Evolutionary conservation across 2,888 invertebrate species (phyloP).

Genomic region (Dryadula phaetusa): DNA sequence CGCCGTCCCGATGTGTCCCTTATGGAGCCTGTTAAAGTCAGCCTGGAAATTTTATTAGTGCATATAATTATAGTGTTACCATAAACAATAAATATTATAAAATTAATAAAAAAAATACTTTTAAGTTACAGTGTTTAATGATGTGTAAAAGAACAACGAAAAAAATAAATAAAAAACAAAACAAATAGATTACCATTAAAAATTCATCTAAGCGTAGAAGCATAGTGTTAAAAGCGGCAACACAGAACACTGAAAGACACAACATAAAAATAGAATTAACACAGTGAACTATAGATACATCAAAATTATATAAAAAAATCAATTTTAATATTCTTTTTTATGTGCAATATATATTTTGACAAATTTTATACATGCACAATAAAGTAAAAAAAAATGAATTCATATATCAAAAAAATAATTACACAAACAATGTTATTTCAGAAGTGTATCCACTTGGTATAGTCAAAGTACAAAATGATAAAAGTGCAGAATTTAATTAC

Average conservation of each 20-base stretch:
- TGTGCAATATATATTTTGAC: not conserved
- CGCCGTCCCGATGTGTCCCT: slow-evolving; percentile 92
- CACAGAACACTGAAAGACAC: slow-evolving; percentile 44
- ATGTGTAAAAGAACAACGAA: not conserved
- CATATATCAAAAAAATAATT: too few relatives aligned
- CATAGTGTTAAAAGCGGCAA: slow-evolving; percentile 43
- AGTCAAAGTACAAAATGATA: too few relatives aligned
- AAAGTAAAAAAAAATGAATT: not conserved
- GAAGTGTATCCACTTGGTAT: too few relatives aligned
- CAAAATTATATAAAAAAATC: not conserved
- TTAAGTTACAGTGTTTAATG: not conserved
- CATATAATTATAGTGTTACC: not conserved
- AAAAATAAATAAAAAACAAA: slow-evolving; percentile 29
- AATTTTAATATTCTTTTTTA: too few relatives aligned
- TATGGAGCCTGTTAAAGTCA: slow-evolving; percentile 91
- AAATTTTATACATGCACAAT: too few relatives aligned
- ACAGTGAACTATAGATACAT: not conserved
- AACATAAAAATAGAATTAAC: slow-evolving; percentile 34
- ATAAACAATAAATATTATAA: not conserved
- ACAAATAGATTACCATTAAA: slow-evolving; percentile 45
- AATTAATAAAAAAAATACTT: not conserved
- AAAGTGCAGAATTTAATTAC: too few relatives aligned
- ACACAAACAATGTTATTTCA: too few relatives aligned
- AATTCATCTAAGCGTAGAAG: slow-evolving; percentile 41
- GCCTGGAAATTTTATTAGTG: slow-evolving; percentile 69